Conservation (phyloP, 2,888 invertebrate species). For the Penaeus monodon region DNA sequence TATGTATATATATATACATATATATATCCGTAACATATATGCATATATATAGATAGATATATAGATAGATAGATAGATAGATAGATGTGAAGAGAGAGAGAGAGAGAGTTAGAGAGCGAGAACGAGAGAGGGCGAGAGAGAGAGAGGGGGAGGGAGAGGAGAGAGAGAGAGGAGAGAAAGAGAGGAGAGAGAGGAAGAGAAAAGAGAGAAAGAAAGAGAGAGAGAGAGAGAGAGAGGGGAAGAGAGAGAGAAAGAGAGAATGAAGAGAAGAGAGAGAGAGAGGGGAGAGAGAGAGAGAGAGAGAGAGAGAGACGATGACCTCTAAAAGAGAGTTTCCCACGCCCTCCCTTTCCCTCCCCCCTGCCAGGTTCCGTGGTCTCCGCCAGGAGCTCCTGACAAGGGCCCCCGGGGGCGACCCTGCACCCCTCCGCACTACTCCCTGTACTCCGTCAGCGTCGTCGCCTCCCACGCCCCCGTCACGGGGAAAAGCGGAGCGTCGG, state of each 20-base stretch:
- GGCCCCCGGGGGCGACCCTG: conserved; percentile 1
- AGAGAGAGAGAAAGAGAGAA: neutral
- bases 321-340: too few relatives aligned
- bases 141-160: neutral
- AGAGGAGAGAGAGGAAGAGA: neutral
- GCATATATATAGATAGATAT: neutral
- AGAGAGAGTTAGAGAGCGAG: neutral
- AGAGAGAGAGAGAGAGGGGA: neutral
- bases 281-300: too few relatives aligned
- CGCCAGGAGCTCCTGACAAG: neutral
- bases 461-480: conserved; percentile 22
- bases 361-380: conserved; percentile 25
- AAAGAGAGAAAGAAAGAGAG: neutral
- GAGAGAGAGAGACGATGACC: too few relatives aligned
- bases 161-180: neutral
- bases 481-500: too few relatives aligned
- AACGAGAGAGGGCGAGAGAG: neutral
- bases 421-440: conserved; percentile 34
- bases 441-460: conserved; percentile 26
- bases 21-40: too few relatives aligned
- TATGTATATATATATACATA: too few relatives aligned
- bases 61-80: neutral
- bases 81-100: neutral
- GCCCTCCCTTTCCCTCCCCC: too few relatives aligned
- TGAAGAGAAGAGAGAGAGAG: too few relatives aligned